A percentile compares a stretch with the other conserved stretches of the same genome.
phyloP scores from a whole-genome alignment of 1,140 invertebrate species.

The Potamilus streckersoni region DNA sequence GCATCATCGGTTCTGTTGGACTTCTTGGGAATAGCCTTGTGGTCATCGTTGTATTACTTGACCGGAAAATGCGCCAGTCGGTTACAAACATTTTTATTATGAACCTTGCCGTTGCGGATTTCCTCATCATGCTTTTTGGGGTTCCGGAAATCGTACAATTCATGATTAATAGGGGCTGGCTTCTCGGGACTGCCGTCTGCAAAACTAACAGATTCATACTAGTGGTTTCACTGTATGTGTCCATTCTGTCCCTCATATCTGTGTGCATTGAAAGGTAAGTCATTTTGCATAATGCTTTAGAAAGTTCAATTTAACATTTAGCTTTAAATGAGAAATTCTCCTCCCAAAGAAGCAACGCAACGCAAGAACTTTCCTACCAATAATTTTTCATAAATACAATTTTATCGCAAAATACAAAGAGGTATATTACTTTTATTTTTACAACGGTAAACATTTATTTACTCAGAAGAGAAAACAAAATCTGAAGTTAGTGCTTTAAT shows the following conservation, averaged over 20 bases:
- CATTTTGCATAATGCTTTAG: too few relatives aligned
- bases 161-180: conserved; percentile 65
- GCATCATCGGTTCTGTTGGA: conserved; percentile 54
- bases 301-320: too few relatives aligned
- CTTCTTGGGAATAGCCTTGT: conserved; percentile 65
- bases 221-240: conserved; percentile 64
- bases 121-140: conserved; percentile 66
- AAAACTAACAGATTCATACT: conserved; percentile 61
- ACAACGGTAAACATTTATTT: too few relatives aligned
- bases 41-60: conserved; percentile 62
- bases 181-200: conserved; percentile 57
- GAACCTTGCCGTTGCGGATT: conserved; percentile 67
- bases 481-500: too few relatives aligned
- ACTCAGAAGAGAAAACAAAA: too few relatives aligned
- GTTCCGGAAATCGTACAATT: conserved; percentile 67
- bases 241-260: conserved; percentile 65
- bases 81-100: conserved; percentile 68
- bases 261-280: conserved; percentile 68
- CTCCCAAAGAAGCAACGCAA: too few relatives aligned
- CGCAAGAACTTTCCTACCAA: too few relatives aligned
- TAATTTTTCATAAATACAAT: too few relatives aligned
- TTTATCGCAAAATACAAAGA: too few relatives aligned
- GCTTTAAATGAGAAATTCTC: too few relatives aligned
- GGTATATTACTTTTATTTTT: too few relatives aligned
- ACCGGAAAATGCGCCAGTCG: conserved; percentile 65